A percentile compares a stretch with the other conserved stretches of the same genome.
These are phyloP conservation scores for Champsocephalus esox DNA, from an alignment of 2,797 vertebrate species.

Conservation along the genomic window DNA sequence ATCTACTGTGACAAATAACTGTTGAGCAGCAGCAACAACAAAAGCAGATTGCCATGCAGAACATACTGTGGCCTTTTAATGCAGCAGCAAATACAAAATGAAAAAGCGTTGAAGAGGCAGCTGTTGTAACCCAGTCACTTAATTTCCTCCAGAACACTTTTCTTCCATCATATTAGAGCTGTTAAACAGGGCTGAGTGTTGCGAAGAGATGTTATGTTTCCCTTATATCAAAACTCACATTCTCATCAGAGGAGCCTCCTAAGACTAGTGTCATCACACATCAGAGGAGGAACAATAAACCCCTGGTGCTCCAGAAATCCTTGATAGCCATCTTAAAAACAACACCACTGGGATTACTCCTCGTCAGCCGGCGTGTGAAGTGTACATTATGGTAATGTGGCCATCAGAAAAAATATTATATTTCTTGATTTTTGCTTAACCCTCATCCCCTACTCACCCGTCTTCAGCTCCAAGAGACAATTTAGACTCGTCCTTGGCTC, in stretches of 20 bases:
- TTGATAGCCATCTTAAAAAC: constrained; percentile 64
- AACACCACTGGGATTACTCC: constrained; percentile 60
- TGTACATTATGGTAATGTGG: constrained; percentile 68
- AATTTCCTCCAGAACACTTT: constrained; percentile 77
- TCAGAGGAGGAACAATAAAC: constrained; percentile 71
- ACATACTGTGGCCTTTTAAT: constrained; percentile 55
- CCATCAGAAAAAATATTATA: constrained; percentile 66
- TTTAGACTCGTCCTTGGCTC: constrained; percentile 85
- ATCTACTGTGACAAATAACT: constrained; percentile 76
- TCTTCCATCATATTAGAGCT: constrained; percentile 74
- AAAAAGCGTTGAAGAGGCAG: constrained; percentile 74
- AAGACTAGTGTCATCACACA: constrained; percentile 70
- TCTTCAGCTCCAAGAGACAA: constrained; percentile 78
- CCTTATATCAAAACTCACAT: constrained; percentile 70
- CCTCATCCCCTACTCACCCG: constrained; percentile 63
- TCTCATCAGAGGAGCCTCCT: constrained; percentile 70
- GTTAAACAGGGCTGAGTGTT: constrained; percentile 71
- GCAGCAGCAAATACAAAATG: constrained; percentile 63
- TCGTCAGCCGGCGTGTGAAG: constrained; percentile 62
- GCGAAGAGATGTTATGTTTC: constrained; percentile 57
- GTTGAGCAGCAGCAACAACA: constrained; percentile 64
- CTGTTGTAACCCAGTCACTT: constrained; percentile 73
- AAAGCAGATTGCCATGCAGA: constrained; percentile 73
- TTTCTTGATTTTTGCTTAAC: constrained; percentile 78
- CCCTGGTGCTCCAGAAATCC: constrained; percentile 58